A percentile compares a stretch with the other conserved stretches of the same genome.
Evolutionary conservation across 2,113 vertebrate species (phyloP).

Genomic region (Nannospalax galili): DNA sequence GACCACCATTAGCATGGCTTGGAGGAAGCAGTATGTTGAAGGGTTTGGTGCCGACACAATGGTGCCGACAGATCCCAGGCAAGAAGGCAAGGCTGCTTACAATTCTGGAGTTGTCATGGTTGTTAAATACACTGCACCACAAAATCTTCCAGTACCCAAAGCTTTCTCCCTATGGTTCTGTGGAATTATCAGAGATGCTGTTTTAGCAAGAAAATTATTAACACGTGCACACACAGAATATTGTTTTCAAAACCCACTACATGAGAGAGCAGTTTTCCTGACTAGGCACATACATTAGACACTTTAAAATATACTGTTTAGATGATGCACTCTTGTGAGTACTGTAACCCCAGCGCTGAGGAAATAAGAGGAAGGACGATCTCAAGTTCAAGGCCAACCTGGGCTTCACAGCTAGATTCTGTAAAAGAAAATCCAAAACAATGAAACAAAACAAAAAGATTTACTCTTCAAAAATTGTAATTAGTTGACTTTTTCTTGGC

Average conservation of each 20-base stretch:
- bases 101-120: conserved; percentile 90
- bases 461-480: conserved; percentile 62
- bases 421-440: neutral
- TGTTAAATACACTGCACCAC: conserved; percentile 86
- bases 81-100: conserved; percentile 85
- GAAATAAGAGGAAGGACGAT: neutral
- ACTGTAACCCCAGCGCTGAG: neutral
- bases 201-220: conserved; percentile 82
- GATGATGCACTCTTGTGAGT: conserved; percentile 63
- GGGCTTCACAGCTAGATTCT: neutral
- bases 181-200: conserved; percentile 78
- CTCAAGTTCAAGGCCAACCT: neutral
- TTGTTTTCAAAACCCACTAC: conserved; percentile 73
- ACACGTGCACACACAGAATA: conserved; percentile 71
- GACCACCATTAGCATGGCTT: conserved; percentile 83
- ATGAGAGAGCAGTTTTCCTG: conserved; percentile 60
- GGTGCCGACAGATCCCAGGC: conserved; percentile 85
- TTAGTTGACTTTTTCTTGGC: conserved; percentile 11
- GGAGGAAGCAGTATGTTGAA: conserved; percentile 83
- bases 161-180: conserved; percentile 78
- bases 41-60: conserved; percentile 86
- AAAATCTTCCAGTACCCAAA: conserved; percentile 82
- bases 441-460: neutral
- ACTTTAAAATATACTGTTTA: conserved; percentile 38
- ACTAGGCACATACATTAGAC: neutral